Evolutionary conservation across 2,888 invertebrate genomes (phyloP), one percentile per base, ranked within the genome.

Genomic region (Odontothrips loti): DNA sequence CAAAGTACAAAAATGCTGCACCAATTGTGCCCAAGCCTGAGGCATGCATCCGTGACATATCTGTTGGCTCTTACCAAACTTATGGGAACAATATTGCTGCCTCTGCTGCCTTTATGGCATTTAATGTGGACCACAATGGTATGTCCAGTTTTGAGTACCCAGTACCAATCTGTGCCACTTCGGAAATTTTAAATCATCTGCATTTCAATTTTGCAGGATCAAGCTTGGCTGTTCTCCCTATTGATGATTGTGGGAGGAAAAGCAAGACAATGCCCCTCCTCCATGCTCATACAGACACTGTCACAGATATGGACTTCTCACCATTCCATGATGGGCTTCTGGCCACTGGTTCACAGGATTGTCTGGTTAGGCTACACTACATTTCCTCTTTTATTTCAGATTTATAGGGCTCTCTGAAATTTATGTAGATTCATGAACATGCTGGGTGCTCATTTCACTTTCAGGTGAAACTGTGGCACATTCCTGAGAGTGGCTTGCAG

Each of bases 1-100:
- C 97, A 83, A 98, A 98, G 89, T 98, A 96, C 89, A 98, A 98
- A 91, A 98, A 98, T 93, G 96, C 98, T 83, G 94, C 96, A 84
- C 97, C 98, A 79, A 96, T 97, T 86, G 94, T 96, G 86, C 97
- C 97, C 68, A 98, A 97, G 87, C 96, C 96, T 82, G 97, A 98
- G 90, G 94, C 95, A 84, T 93, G 89, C 84, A 91, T 95, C 84
- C 91, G 95, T 84, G 97, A 97, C 87, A 92, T 98, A 84, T 94
- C 93, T 85, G 95, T 97, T 82, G 97, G 96, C 47, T 96, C 95
- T 51, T 95, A 97, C 88, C 96, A 96, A 87, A 96, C 96, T 27
- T 96, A 95, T 89, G 97, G 98, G 82, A 97, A 97, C 88, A 97
- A 97, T 88, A 97, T 98, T 86, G 92, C 96, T 86, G 95, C 97